Conservation (phyloP, 2,888 invertebrate genomes). For the Patella ulyssiponensis region DNA sequence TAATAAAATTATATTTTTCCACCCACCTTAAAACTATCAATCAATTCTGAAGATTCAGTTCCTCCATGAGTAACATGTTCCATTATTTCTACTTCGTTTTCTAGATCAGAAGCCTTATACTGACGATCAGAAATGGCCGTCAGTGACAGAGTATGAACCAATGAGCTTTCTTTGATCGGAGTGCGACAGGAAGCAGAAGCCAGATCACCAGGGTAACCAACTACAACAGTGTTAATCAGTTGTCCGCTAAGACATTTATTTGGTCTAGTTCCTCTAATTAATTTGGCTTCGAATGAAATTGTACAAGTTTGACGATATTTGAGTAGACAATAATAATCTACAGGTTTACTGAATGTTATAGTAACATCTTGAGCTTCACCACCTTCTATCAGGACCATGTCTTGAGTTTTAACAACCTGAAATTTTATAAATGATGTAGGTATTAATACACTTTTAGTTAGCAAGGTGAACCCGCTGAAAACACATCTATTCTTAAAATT, state of each 20-base stretch:
- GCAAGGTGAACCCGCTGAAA: too few species aligned
- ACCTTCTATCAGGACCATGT: slow-evolving; percentile 37
- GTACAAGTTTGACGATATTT: slow-evolving; percentile 38
- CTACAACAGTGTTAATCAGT: background rate
- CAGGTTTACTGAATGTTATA: slow-evolving; percentile 28
- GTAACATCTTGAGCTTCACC: slow-evolving; percentile 21
- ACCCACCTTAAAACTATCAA: background rate
- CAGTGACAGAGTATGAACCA: background rate
- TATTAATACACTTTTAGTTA: too few species aligned
- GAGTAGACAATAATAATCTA: slow-evolving; percentile 40
- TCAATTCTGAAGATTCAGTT: background rate
- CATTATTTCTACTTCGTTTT: background rate
- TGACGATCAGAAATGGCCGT: slow-evolving; percentile 27
- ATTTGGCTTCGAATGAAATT: slow-evolving; percentile 32
- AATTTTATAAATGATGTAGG: slow-evolving; percentile 7
- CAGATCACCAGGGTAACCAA: background rate
- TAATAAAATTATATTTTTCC: background rate
- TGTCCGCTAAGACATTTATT: slow-evolving; percentile 23
- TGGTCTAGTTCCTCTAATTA: background rate
- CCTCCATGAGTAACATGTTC: slow-evolving; percentile 5
- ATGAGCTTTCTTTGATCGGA: background rate
- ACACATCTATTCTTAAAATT: too few species aligned
- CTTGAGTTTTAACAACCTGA: slow-evolving; percentile 31
- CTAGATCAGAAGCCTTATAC: background rate
- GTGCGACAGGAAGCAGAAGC: background rate